phyloP scores from a whole-genome alignment of 2,113 vertebrate species.

The Lota lota region DNA sequence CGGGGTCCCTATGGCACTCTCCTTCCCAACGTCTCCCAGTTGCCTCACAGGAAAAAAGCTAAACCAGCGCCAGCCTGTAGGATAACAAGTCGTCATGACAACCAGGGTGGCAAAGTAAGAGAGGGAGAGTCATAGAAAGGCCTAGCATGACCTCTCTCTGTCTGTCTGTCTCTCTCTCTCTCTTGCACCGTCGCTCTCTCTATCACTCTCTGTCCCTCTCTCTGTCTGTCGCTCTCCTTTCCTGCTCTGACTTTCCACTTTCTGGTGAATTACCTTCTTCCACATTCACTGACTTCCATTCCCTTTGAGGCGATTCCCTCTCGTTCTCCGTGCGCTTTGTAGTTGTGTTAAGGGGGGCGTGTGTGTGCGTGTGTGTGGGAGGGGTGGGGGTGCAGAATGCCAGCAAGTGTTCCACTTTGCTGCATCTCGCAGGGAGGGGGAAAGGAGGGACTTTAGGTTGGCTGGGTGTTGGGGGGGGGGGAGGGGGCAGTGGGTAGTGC shows the following conservation, averaged over 20 bases:
- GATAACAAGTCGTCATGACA: slow-evolving; percentile 56
- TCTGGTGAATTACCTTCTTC: slow-evolving; percentile 17
- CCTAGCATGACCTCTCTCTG: neutral
- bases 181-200: slow-evolving; percentile 4
- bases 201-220: slow-evolving; percentile 4
- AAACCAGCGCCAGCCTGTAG: slow-evolving; percentile 26
- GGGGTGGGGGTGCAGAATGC: slow-evolving; percentile 10
- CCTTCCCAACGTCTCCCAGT: slow-evolving; percentile 47
- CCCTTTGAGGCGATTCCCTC: slow-evolving; percentile 21
- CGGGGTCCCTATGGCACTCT: slow-evolving; percentile 44
- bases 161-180: slow-evolving; percentile 4
- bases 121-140: slow-evolving; percentile 12
- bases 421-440: slow-evolving; percentile 43
- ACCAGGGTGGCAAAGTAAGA: slow-evolving; percentile 43
- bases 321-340: slow-evolving; percentile 19
- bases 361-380: neutral
- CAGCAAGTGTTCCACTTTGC: slow-evolving; percentile 35
- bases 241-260: slow-evolving; percentile 44
- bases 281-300: slow-evolving; percentile 25
- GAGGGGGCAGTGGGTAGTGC: slow-evolving; percentile 6
- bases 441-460: slow-evolving; percentile 47
- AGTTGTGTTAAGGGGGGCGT: slow-evolving; percentile 18
- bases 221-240: neutral
- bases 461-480: neutral
- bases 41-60: slow-evolving; percentile 33